phyloP scores from a whole-genome alignment of 2,113 vertebrate genomes.

The Tetrao urogallus region DNA sequence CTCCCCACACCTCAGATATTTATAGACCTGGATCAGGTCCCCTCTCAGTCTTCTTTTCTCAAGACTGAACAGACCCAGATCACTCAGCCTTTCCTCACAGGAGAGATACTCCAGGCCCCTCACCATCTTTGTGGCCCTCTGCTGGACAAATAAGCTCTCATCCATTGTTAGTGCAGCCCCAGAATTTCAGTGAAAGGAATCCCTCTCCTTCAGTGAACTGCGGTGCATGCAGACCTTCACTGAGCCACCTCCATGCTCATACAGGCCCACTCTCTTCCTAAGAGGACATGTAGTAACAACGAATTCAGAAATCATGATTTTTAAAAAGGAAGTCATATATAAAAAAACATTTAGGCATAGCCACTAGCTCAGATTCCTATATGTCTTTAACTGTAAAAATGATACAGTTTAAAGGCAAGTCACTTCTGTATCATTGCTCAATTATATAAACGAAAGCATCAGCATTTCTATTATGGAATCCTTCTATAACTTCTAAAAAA shows the following conservation, averaged over 20 bases:
- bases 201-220: neutral
- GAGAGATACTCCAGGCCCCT: too few species aligned
- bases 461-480: neutral
- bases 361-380: neutral
- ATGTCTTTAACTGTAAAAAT: neutral
- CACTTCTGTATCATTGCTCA: neutral
- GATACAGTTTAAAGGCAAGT: neutral
- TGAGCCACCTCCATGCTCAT: neutral
- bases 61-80: too few species aligned
- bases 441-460: neutral
- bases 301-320: neutral
- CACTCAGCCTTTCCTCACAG: too few species aligned
- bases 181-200: neutral
- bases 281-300: neutral
- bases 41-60: too few species aligned
- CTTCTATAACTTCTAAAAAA: neutral
- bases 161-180: neutral
- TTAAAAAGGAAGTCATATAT: neutral
- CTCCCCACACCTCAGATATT: too few species aligned
- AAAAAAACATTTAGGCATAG: neutral
- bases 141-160: neutral
- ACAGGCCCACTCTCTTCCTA: neutral
- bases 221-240: fast-evolving
- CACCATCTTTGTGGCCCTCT: too few species aligned
- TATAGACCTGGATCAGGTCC: too few species aligned